Conservation (phyloP, 2,888 invertebrate genomes). For the Busseola fusca region DNA sequence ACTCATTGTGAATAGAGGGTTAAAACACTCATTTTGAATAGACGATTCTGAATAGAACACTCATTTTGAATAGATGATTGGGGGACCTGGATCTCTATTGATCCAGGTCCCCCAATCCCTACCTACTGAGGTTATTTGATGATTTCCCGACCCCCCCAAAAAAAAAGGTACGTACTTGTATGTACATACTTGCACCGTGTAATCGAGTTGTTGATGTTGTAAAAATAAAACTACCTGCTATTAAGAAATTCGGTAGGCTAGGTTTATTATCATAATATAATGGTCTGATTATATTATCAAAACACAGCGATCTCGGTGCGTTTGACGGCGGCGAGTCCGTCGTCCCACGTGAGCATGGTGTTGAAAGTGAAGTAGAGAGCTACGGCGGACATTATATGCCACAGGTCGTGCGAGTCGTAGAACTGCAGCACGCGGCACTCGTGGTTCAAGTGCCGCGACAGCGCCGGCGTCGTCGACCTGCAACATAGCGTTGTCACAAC, state of each 20-base stretch:
- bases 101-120: too few relatives aligned
- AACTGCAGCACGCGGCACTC: constrained; percentile 88
- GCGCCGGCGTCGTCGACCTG: constrained; percentile 91
- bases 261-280: constrained; percentile 17
- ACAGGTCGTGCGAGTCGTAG: constrained; percentile 96
- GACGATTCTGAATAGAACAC: too few relatives aligned
- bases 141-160: too few relatives aligned
- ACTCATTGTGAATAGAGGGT: too few relatives aligned
- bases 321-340: constrained; percentile 92
- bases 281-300: constrained; percentile 72
- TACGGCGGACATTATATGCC: constrained; percentile 95
- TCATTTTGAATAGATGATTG: too few relatives aligned
- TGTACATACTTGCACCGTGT: not conserved
- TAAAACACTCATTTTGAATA: too few relatives aligned
- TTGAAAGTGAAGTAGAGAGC: constrained; percentile 95
- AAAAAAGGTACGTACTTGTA: too few relatives aligned
- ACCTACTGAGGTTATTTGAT: too few relatives aligned
- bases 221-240: not conserved
- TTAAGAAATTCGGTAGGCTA: not conserved
- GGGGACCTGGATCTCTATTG: too few relatives aligned
- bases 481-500: constrained; percentile 10
- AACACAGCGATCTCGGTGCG: constrained; percentile 94
- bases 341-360: constrained; percentile 94
- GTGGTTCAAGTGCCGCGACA: constrained; percentile 90
- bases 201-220: not conserved